Conservation (phyloP, 1,140 invertebrate genomes). For the Hycleus phaleratus region DNA sequence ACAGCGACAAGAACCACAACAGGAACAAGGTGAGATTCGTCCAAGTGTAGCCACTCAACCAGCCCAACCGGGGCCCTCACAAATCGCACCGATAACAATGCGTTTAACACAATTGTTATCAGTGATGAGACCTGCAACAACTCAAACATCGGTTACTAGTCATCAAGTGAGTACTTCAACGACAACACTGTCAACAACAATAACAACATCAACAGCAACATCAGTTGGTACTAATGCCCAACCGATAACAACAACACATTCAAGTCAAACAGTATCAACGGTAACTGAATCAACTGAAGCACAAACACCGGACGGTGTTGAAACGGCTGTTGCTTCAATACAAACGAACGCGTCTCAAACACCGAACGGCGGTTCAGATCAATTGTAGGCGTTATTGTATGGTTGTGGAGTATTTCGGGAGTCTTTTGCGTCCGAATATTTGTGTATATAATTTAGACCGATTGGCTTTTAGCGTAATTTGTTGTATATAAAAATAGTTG, state of each 20-base stretch:
- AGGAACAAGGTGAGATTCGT: slow-evolving; percentile 16
- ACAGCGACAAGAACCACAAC: slow-evolving; percentile 27
- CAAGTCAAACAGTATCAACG: slow-evolving; percentile 45
- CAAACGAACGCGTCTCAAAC: slow-evolving; percentile 35
- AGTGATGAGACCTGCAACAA: slow-evolving; percentile 49
- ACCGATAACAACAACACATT: slow-evolving; percentile 37
- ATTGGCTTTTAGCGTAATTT: slow-evolving; percentile 9
- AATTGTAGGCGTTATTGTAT: slow-evolving; percentile 6
- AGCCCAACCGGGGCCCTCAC: slow-evolving; percentile 34
- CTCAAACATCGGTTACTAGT: slow-evolving; percentile 42
- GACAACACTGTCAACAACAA: slow-evolving; percentile 26
- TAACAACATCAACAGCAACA: slow-evolving; percentile 28
- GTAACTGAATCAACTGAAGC: slow-evolving; percentile 40
- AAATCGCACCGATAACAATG: slow-evolving; percentile 35
- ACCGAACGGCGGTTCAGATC: slow-evolving; percentile 33
- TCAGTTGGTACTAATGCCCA: slow-evolving; percentile 37
- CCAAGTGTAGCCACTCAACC: slow-evolving; percentile 14
- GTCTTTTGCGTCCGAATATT: no score
- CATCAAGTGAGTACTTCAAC: slow-evolving; percentile 34
- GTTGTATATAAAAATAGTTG: slow-evolving; percentile 14
- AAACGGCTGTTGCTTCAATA: slow-evolving; percentile 40
- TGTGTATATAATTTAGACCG: slow-evolving; percentile 7
- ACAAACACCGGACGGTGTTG: slow-evolving; percentile 33
- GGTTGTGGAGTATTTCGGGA: not conserved
- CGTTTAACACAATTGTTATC: slow-evolving; percentile 35